Evolutionary conservation across 2,113 vertebrate species (phyloP), one percentile per base, ranked within the genome.

Genomic region (Odontophorus gujanensis): DNA sequence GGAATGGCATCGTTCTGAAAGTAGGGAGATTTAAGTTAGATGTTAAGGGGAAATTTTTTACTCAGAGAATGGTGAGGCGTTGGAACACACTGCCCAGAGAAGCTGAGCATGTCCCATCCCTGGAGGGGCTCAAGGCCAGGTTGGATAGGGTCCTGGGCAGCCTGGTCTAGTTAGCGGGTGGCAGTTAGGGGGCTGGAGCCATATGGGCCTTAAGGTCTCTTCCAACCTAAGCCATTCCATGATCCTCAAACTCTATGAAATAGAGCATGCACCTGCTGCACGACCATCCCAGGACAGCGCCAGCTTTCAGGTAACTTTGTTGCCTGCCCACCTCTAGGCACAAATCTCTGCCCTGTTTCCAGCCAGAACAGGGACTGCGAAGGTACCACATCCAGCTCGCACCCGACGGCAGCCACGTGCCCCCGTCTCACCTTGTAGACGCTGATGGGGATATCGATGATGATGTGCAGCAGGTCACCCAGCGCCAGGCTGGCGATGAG

Each of bases 401-500:
- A n/a, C 7, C 28, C 11, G 9, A 10, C 10, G 4, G 17, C 40
- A 40, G 40, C 40, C 40, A 40, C 40, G 26, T 53, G 8, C 51
- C 50, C 51, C 51, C 51, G 8, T 11, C 94, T 95, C 85, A 99
- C 99, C 98, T 98, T 98, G 97, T 99, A 99, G 26, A 98, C 96
- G 24, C 96, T 98, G 97, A 99, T 97, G 84, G 99, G 99, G 86
- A 99, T 98, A 93, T 98, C 98, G 42, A 99, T 98, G 90, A 99
- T 65, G 93, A 99, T 98, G 91, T 99, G 99, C 6, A 99, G 96
- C 38, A 99, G 96, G 92, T 99, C 99, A 17, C 99, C 99, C 72
- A 99, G 89, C 13, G 99, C 99, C 77, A 99, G 97, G 92, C 98
- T 99, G 30, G 98, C 98, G 40, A 99, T 99, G 77, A 99, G 96